phyloP scores from a whole-genome alignment of 2,113 vertebrate species.

The Baryphthengus martii region DNA sequence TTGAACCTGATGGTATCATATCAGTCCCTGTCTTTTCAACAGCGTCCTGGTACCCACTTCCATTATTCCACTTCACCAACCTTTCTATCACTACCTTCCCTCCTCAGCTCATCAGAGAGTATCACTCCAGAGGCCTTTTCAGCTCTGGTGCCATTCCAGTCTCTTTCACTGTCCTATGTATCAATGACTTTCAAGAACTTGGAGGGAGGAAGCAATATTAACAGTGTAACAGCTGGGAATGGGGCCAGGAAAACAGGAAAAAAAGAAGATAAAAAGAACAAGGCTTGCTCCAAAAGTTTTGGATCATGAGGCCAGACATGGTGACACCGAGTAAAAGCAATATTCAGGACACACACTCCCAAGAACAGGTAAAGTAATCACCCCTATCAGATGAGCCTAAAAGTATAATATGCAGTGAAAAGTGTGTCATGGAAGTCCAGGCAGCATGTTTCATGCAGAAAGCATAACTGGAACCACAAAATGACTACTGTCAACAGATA shows the following conservation, averaged over 20 bases:
- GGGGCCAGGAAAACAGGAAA: background rate
- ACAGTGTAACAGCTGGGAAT: background rate
- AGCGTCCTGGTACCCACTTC: background rate
- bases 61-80: background rate
- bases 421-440: fast-evolving
- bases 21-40: background rate
- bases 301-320: background rate
- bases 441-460: background rate
- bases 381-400: background rate
- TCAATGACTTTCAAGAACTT: background rate
- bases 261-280: background rate
- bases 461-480: background rate
- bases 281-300: background rate
- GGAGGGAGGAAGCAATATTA: background rate
- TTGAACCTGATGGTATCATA: background rate
- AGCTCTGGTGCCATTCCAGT: background rate
- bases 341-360: fast-evolving
- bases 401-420: background rate
- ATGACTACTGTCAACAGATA: background rate
- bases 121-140: background rate
- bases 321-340: background rate
- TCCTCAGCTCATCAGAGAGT: background rate
- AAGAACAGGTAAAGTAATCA: background rate
- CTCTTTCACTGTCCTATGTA: background rate
- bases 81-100: background rate